Evolutionary conservation across 2,797 vertebrate species (phyloP).

Genomic region (Arnoldichthys spilopterus): DNA sequence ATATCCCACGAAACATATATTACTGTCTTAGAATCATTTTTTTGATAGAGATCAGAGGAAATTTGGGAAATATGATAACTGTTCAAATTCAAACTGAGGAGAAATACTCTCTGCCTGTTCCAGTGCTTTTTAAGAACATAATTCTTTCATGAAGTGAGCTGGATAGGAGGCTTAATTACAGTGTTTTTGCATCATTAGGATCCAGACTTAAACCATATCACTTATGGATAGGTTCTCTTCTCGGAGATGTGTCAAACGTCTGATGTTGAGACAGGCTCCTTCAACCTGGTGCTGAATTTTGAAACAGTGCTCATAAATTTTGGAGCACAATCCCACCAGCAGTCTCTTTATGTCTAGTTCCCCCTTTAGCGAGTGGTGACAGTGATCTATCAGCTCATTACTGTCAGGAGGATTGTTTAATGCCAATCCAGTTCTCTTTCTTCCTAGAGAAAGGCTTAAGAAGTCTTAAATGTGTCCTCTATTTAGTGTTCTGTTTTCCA

Average conservation of each 20-base stretch:
- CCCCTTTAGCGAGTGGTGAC: background rate
- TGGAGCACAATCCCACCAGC: constrained; percentile 13
- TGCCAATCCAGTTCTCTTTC: background rate
- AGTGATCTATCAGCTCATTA: constrained; percentile 29
- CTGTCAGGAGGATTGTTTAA: background rate
- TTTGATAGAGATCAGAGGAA: background rate
- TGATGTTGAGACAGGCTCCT: constrained; percentile 45
- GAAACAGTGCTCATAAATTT: constrained; percentile 44
- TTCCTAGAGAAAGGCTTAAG: background rate
- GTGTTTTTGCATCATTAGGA: constrained; percentile 34
- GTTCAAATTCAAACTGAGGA: background rate
- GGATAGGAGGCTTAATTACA: constrained; percentile 48
- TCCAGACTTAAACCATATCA: constrained; percentile 46
- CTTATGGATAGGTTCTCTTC: constrained; percentile 41
- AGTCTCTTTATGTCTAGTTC: background rate
- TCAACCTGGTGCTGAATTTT: constrained; percentile 16
- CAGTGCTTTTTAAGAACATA: constrained; percentile 2
- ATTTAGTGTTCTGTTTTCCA: background rate
- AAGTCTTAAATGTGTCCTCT: background rate
- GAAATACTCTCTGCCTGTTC: background rate
- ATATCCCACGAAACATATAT: background rate
- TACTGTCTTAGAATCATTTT: background rate
- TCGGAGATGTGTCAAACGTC: constrained; percentile 34
- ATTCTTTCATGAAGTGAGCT: constrained; percentile 42
- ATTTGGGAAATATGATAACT: background rate